Evolutionary conservation across 2,113 vertebrate genomes (phyloP).

Genomic region (Dromas ardeola): DNA sequence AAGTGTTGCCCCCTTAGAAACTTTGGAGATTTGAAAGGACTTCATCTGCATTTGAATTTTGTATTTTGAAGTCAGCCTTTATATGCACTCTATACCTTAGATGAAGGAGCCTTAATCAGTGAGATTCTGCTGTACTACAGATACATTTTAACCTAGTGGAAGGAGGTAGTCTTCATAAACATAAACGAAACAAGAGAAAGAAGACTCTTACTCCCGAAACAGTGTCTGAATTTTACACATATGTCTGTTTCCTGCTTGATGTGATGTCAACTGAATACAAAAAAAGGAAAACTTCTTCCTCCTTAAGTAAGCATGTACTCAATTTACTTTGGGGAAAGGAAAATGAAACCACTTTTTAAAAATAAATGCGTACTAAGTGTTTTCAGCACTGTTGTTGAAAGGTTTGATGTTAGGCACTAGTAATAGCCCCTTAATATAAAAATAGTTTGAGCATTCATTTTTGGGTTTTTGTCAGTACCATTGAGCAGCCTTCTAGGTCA

Average conservation of each 20-base stretch:
- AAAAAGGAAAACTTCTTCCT: neutral
- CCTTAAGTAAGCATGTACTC: neutral
- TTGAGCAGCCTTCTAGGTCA: neutral
- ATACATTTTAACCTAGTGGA: neutral
- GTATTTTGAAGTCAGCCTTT: neutral
- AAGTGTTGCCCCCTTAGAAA: neutral
- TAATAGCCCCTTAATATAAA: neutral
- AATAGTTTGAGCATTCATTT: neutral
- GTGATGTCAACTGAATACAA: neutral
- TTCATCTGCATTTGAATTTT: neutral
- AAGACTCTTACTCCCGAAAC: neutral
- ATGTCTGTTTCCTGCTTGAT: neutral
- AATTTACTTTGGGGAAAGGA: neutral
- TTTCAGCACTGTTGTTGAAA: neutral
- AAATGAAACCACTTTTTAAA: neutral
- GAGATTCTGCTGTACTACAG: neutral
- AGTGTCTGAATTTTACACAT: neutral
- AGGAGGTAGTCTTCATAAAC: neutral
- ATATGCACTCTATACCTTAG: fast-evolving
- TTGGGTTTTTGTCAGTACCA: neutral
- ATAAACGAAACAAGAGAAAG: neutral
- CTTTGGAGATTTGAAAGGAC: neutral
- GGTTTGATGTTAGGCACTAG: neutral
- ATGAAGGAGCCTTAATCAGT: neutral
- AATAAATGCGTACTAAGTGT: neutral